Evolutionary conservation across 1,140 invertebrate genomes (phyloP).

Genomic region (Drosophila novamexicana): DNA sequence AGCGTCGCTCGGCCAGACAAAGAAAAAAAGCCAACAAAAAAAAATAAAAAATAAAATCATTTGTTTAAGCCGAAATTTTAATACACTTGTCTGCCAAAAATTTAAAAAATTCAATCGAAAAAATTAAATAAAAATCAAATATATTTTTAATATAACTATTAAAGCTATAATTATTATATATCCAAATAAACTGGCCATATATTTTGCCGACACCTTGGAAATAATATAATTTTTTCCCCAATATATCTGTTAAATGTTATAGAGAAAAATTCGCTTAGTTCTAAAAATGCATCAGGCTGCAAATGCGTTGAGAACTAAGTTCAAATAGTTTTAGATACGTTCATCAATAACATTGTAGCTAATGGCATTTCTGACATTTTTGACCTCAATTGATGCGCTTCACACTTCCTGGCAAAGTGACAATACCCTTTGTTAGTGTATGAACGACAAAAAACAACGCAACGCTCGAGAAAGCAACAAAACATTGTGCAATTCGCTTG

Average conservation of each 20-base stretch:
- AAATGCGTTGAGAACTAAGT: too few relatives aligned
- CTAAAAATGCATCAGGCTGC: background rate
- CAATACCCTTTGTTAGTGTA: conserved; percentile 8
- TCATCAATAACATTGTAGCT: too few relatives aligned
- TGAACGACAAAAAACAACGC: conserved; percentile 27
- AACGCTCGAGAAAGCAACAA: conserved; percentile 62
- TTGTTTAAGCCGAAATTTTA: background rate
- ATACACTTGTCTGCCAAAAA: background rate
- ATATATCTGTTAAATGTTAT: background rate
- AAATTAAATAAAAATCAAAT: too few relatives aligned
- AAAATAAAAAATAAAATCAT: background rate
- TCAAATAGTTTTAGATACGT: background rate
- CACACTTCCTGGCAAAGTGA: background rate
- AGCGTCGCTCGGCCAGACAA: conserved; percentile 52
- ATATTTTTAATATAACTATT: too few relatives aligned
- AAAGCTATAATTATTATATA: too few relatives aligned
- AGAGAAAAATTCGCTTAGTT: background rate
- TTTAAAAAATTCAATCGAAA: too few relatives aligned
- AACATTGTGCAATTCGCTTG: conserved; percentile 57
- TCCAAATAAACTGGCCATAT: too few relatives aligned
- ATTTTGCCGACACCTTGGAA: too few relatives aligned
- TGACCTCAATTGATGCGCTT: background rate
- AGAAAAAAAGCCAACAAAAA: conserved; percentile 17
- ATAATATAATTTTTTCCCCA: too few relatives aligned
- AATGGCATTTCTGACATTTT: background rate